Conservation (phyloP, 2,797 vertebrate genomes). For the Hirundo rustica region DNA sequence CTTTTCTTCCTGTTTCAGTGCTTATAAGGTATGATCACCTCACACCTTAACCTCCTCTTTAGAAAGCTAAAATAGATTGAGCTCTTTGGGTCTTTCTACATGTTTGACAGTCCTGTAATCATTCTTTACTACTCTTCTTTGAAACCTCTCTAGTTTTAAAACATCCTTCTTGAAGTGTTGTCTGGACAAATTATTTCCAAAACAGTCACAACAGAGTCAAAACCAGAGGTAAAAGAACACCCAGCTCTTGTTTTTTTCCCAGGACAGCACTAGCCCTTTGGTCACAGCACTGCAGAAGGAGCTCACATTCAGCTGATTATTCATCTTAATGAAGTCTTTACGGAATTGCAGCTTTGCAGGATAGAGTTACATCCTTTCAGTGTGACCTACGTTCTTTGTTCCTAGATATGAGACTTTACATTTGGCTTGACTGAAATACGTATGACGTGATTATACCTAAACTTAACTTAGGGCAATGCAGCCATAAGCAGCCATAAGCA, state of each 20-base stretch:
- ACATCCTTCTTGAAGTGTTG: constrained; percentile 31
- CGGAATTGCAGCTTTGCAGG: constrained; percentile 60
- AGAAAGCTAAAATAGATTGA: constrained; percentile 33
- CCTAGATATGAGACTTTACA: constrained; percentile 44
- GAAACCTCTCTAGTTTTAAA: constrained; percentile 48
- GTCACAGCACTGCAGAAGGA: constrained; percentile 49
- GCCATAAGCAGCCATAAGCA: background rate
- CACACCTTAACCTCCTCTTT: constrained; percentile 14
- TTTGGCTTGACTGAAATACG: constrained; percentile 43
- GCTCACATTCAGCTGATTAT: constrained; percentile 61
- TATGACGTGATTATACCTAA: constrained; percentile 1
- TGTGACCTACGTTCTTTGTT: constrained; percentile 64
- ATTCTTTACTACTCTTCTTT: constrained; percentile 42
- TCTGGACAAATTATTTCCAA: constrained; percentile 50
- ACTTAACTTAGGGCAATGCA: background rate
- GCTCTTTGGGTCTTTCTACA: constrained; percentile 12
- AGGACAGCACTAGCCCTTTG: constrained; percentile 38
- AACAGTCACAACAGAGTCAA: constrained; percentile 42
- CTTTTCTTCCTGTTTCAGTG: constrained; percentile 41
- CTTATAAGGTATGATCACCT: constrained; percentile 2
- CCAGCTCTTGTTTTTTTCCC: constrained; percentile 7
- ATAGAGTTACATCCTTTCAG: constrained; percentile 63
- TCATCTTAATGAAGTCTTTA: constrained; percentile 68
- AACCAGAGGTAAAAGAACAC: constrained; percentile 31
- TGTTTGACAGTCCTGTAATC: constrained; percentile 30